Base-by-base conservation (phyloP, 64 coral and sea anemone genomes). In the Pocillopora damicornis region DNA sequence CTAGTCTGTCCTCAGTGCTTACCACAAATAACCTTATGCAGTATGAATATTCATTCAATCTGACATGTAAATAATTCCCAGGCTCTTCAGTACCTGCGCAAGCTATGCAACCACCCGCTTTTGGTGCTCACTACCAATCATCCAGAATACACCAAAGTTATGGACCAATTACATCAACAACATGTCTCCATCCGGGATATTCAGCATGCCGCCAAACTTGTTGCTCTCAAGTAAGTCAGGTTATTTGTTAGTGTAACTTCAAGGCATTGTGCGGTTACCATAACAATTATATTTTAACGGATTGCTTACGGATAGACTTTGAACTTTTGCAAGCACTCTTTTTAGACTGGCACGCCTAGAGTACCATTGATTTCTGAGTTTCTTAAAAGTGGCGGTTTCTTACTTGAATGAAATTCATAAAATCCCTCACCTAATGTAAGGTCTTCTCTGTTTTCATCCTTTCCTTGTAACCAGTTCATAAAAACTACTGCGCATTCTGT, bases 31-130 rank as follows among this genome's bases (percentile, higher is more conserved):
- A 51, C 42, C 42, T 51, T 51, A 7, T 51, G 42, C 42, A 7
- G 42, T 51, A 51, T 51, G 42, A 51, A 51, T 7, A 51, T 51
- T 17, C 51, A 15, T 17, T 12, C 35, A 65, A 84, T 23, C 22
- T 68, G n/a, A 78, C 26, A 0, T 78, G 6, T 34, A 1, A 38
- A 6, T 82, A 65, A 30, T 65, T 23, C 11, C 2, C 79, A 99
- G 97, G 97, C 97, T 23, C 97, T 99, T 58, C 93, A 99, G 83
- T 99, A 99, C 60, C 93, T 99, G 2, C 93, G 94, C 23, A 99
- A 99, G 69, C 93, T 99, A 58, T 99, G 96, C 71, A 99, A 99
- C 59, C 96, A 99, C 75, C 96, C 96, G 1, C 69, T 94, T 58
- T 59, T 99, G 45, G 96, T 99, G 38, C 90, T 99, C 15, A 99